These are phyloP conservation scores for Alligator sinensis DNA, from an alignment of 2,113 vertebrate species.

Conservation along the genomic window DNA sequence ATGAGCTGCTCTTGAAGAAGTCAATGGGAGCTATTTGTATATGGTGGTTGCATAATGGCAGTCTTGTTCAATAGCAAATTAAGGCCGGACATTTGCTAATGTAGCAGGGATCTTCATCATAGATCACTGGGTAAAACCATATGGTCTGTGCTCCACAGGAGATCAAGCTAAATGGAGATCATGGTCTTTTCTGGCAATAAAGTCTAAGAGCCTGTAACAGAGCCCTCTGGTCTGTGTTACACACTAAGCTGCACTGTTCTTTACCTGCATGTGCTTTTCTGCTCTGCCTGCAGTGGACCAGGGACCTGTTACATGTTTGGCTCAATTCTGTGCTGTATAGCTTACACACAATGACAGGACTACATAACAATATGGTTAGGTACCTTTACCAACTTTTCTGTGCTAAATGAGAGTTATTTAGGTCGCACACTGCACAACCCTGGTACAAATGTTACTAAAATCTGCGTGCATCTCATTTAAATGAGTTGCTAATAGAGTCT, in stretches of 20 bases:
- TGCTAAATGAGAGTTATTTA: slow-evolving; percentile 46
- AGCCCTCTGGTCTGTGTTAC: neutral
- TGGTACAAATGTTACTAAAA: slow-evolving; percentile 19
- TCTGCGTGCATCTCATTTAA: slow-evolving; percentile 20
- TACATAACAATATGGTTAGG: slow-evolving; percentile 52
- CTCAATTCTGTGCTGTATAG: slow-evolving; percentile 20
- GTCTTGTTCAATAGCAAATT: slow-evolving; percentile 39
- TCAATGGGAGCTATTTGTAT: neutral
- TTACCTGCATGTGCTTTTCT: neutral
- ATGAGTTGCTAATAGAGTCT: slow-evolving; percentile 66
- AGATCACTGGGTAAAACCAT: neutral
- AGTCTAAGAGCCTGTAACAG: neutral
- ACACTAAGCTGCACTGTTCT: neutral
- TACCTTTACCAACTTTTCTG: slow-evolving; percentile 52
- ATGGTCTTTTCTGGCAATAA: neutral
- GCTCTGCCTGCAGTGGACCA: neutral
- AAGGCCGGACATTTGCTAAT: neutral
- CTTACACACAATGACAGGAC: slow-evolving; percentile 51
- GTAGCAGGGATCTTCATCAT: accelerated
- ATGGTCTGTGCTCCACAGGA: neutral
- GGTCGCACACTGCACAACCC: slow-evolving; percentile 46
- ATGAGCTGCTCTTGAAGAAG: neutral
- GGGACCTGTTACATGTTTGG: neutral
- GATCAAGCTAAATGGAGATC: neutral
- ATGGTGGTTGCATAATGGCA: slow-evolving; percentile 51